Evolutionary conservation across 2,888 invertebrate species (phyloP).

Genomic region (Melanophora roralis): DNA sequence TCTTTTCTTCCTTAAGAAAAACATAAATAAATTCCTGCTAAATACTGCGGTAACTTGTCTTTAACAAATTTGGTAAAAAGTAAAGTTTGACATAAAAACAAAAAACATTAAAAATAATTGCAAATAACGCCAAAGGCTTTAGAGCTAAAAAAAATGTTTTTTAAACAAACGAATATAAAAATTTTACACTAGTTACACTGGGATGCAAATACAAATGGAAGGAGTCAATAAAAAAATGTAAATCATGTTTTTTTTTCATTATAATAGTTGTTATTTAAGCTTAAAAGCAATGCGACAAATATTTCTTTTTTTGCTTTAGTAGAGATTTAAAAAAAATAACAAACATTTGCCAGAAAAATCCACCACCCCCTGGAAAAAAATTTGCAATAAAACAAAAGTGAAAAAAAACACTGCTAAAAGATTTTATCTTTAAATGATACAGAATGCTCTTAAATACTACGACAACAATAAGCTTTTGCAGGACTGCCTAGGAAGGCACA

Average conservation of each 20-base stretch:
- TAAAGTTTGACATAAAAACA: neutral
- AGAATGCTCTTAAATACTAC: neutral
- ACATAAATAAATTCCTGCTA: constrained; percentile 6
- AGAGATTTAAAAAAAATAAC: neutral
- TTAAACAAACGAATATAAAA: constrained; percentile 36
- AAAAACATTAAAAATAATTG: constrained; percentile 17
- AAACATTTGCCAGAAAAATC: neutral
- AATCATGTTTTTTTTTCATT: constrained; percentile 7
- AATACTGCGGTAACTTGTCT: constrained; percentile 35
- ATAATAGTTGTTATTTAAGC: neutral
- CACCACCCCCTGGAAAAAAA: neutral
- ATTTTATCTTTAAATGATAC: constrained; percentile 41
- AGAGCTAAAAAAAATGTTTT: neutral
- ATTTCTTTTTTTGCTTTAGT: neutral
- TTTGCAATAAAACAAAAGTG: neutral
- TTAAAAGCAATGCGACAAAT: constrained; percentile 39
- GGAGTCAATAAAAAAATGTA: constrained; percentile 3
- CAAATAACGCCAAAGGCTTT: constrained; percentile 34
- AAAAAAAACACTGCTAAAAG: constrained; percentile 8
- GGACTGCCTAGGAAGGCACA: neutral
- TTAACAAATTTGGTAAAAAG: neutral
- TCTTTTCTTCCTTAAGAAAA: neutral
- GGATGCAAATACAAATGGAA: neutral
- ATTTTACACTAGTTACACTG: neutral
- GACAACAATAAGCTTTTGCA: neutral